Percentiles rank a stretch among this genome's conserved stretches.
phyloP scores from a whole-genome alignment of 2,888 invertebrate genomes.

The Philhelius pedissequus region DNA sequence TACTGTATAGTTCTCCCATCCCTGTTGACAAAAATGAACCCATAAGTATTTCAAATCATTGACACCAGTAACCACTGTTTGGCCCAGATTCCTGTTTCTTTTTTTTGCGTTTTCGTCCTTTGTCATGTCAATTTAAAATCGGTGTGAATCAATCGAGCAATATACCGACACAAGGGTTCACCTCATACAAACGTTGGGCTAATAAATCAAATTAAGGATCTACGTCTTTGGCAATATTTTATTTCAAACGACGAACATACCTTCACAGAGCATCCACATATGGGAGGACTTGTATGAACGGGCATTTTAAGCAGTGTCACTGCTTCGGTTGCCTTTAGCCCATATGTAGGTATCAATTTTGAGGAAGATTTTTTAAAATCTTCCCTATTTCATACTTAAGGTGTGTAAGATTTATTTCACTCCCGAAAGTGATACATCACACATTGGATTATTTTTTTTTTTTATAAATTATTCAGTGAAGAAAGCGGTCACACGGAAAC shows the following conservation, averaged over 20 bases:
- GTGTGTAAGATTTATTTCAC: slow-evolving; percentile 26
- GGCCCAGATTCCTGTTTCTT: slow-evolving; percentile 49
- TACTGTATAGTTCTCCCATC: background rate
- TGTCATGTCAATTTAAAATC: slow-evolving; percentile 63
- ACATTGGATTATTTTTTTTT: slow-evolving; percentile 48
- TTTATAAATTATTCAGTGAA: slow-evolving; percentile 26
- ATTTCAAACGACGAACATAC: background rate
- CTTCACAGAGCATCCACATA: slow-evolving; percentile 13
- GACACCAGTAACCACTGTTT: slow-evolving; percentile 67
- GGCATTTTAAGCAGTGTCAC: slow-evolving; percentile 57
- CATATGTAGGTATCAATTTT: slow-evolving; percentile 37
- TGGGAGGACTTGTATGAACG: slow-evolving; percentile 22
- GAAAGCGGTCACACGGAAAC: slow-evolving; percentile 37
- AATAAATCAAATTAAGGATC: slow-evolving; percentile 67
- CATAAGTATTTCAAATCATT: slow-evolving; percentile 62
- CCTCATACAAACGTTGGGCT: slow-evolving; percentile 48
- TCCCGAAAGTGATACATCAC: slow-evolving; percentile 41
- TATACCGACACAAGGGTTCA: background rate
- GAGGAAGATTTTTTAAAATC: slow-evolving; percentile 24
- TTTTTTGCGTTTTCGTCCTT: slow-evolving; percentile 25
- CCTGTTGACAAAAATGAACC: slow-evolving; percentile 52
- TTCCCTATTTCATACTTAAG: slow-evolving; percentile 15
- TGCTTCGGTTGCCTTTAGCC: background rate
- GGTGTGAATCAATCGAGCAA: slow-evolving; percentile 58
- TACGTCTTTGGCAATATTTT: slow-evolving; percentile 32